Evolutionary conservation across 2,888 invertebrate genomes (phyloP).

Genomic region (Andrena trimmerana): DNA sequence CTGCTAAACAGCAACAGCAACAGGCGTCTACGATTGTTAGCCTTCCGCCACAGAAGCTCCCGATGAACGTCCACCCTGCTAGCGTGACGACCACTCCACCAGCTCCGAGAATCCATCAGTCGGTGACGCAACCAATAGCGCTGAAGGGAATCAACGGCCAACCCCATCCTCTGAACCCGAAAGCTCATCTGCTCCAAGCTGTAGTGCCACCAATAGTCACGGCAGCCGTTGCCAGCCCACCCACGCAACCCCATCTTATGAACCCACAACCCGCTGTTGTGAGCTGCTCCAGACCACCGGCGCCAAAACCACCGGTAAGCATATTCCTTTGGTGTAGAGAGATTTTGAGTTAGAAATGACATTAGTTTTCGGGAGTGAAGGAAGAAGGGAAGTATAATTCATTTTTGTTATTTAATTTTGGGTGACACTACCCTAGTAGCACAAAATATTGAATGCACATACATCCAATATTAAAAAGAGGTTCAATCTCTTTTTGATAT

Average conservation of each 20-base stretch:
- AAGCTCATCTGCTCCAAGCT: constrained; percentile 84
- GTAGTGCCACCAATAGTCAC: constrained; percentile 86
- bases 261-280: constrained; percentile 85
- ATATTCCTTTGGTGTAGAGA: background rate
- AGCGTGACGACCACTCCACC: constrained; percentile 69
- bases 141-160: constrained; percentile 81
- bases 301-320: constrained; percentile 76
- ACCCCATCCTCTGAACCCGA: constrained; percentile 83
- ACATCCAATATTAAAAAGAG: no score
- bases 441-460: no score
- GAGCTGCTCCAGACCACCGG: constrained; percentile 78
- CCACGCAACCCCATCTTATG: constrained; percentile 85
- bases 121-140: constrained; percentile 76
- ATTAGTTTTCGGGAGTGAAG: no score
- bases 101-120: constrained; percentile 77
- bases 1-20: constrained; percentile 81
- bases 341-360: background rate
- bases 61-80: constrained; percentile 77
- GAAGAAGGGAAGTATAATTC: no score
- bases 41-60: constrained; percentile 80
- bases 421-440: no score
- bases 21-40: constrained; percentile 80
- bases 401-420: no score
- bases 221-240: constrained; percentile 87
- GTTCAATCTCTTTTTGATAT: no score